Evolutionary conservation across 2,113 vertebrate genomes (phyloP).

Genomic region (rabbit (Oryctolagus cuniculus)): DNA sequence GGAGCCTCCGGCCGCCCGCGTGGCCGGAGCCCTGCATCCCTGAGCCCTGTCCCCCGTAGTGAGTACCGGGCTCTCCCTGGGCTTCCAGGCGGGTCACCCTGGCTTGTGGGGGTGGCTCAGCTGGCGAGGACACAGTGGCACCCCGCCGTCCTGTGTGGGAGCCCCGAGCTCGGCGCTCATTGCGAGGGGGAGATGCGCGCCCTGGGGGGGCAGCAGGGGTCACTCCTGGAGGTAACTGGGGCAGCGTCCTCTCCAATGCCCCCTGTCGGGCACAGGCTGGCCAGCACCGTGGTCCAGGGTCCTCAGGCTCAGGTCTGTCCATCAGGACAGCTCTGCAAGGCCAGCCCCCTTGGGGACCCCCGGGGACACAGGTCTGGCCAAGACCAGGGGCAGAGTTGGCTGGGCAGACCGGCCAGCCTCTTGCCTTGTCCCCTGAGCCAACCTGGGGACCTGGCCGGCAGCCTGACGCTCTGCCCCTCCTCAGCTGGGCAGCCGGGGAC

Average conservation of each 20-base stretch:
- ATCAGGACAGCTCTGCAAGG: background rate
- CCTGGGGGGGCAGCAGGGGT: background rate
- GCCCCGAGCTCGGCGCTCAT: no score
- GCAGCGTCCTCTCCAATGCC: no score
- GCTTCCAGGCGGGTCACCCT: background rate
- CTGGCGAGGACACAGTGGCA: background rate
- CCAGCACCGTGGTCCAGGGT: accelerated
- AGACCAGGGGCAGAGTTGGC: background rate
- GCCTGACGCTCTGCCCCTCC: background rate
- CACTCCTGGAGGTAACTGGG: background rate
- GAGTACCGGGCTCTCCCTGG: constrained; percentile 65
- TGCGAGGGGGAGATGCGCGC: background rate
- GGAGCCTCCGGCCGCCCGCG: constrained; percentile 68
- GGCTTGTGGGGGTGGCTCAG: no score
- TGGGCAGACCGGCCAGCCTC: background rate
- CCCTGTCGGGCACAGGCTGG: accelerated
- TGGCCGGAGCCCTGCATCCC: constrained; percentile 86
- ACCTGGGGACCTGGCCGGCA: background rate
- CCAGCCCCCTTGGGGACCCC: no score
- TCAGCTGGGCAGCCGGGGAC: constrained; percentile 86
- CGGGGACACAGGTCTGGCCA: background rate
- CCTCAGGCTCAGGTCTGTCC: background rate
- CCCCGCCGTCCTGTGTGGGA: background rate
- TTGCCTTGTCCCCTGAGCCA: accelerated
- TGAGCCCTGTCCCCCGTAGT: constrained; percentile 90